Base-by-base conservation (phyloP, 2,888 invertebrate genomes). In the Drosophila demipolita region DNA sequence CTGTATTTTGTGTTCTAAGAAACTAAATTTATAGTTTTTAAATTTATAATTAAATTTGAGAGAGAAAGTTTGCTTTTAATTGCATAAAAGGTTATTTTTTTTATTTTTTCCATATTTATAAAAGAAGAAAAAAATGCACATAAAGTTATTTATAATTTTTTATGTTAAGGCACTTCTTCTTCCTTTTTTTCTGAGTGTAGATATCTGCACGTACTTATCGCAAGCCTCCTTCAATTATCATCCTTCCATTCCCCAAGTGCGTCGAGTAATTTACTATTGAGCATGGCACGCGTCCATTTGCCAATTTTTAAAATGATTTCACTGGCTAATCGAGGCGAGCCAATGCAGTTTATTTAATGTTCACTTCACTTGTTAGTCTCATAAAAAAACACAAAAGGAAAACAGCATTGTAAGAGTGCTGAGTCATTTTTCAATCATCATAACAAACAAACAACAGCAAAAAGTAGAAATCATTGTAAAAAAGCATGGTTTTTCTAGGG, bases 261-360 rank as follows among this genome's bases (percentile, higher is more conserved):
- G 9, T 6, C 36, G 11, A 20, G 17, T 58, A 63, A 70, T 75
- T 66, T 58, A 38, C 40, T 26, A n/a, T 36, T 61, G 42, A 62
- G 5, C 40, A 33, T 23, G 60, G 49, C 70, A 78, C 61, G 66
- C 54, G 63, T 58, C 33, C 48, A 55, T 64, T 80, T 71, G 74
- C 54, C 70, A 68, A 82, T 82, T 79, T 85, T 32, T n/a, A 70
- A 74, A 70, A 74, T 84, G 52, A 58, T 58, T 67, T 74, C 63
- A 40, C 71, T 50, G 23, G 59, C 50, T 76, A 79, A 66, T 73
- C 54, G 42, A 55, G 45, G 17, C 61, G 70, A 38, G 15, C 49
- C 60, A 59, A 61, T 55, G 62, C 36, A 62, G 67, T 81, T 87
- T 75, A 68, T 71, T 83, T 52, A 78, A 59, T 70, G 67, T 26